Conservation (phyloP, 2,888 invertebrate species). For the Trichopria drosophilae region DNA sequence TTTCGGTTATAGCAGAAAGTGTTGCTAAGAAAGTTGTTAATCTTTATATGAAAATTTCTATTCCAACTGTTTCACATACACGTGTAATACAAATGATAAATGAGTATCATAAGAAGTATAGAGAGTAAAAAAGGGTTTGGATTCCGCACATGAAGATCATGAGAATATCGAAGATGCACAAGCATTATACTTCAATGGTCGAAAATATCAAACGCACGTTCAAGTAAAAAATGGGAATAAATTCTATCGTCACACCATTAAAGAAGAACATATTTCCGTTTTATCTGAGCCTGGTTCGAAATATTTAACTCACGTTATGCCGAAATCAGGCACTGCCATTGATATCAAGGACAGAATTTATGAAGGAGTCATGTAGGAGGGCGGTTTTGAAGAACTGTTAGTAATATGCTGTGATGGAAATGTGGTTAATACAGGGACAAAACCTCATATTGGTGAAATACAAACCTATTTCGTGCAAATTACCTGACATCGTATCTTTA, state of each 20-base stretch:
- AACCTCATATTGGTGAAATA: background rate
- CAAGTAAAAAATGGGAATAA: background rate
- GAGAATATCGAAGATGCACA: background rate
- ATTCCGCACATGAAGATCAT: no score
- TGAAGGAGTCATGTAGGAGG: background rate
- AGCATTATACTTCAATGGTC: constrained; percentile 4
- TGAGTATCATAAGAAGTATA: no score
- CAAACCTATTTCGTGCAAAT: no score
- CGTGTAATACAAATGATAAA: no score
- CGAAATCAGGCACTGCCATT: no score
- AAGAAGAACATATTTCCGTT: constrained; percentile 2
- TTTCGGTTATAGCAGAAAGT: background rate
- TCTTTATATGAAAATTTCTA: no score
- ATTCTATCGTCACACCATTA: background rate
- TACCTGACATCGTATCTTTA: no score
- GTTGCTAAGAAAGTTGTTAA: background rate
- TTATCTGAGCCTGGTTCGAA: no score
- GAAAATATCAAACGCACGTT: background rate
- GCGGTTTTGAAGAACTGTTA: no score
- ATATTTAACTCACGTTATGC: no score
- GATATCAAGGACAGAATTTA: background rate
- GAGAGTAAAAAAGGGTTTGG: no score
- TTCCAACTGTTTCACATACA: background rate
- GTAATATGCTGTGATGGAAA: background rate
- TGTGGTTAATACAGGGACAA: background rate